Percentiles rank a stretch among this genome's conserved stretches.
Evolutionary conservation across 2,888 invertebrate species (phyloP).

Genomic region (Actias luna): DNA sequence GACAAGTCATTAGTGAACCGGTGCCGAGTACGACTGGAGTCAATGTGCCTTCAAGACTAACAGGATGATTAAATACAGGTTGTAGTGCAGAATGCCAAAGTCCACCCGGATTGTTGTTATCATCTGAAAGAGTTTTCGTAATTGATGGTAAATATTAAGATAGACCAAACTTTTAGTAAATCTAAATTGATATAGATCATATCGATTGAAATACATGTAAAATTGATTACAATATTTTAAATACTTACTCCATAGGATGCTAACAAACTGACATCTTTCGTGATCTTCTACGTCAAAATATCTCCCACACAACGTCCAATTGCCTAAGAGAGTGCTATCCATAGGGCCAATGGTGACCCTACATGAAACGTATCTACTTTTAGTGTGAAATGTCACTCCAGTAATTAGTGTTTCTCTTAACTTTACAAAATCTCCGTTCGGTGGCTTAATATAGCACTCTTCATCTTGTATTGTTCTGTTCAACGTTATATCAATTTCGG

Average conservation of each 20-base stretch:
- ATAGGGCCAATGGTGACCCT: slow-evolving; percentile 40
- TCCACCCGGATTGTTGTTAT: slow-evolving; percentile 21
- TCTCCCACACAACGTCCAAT: slow-evolving; percentile 36
- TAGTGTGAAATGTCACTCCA: slow-evolving; percentile 28
- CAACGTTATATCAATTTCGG: slow-evolving; percentile 30
- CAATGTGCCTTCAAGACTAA: slow-evolving; percentile 39
- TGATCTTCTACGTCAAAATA: slow-evolving; percentile 22
- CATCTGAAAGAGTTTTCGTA: slow-evolving; percentile 29
- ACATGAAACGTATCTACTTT: slow-evolving; percentile 37
- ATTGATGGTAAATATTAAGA: background rate
- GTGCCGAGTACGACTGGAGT: slow-evolving; percentile 33
- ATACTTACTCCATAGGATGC: slow-evolving; percentile 40
- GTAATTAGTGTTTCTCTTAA: slow-evolving; percentile 18
- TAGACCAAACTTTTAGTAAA: background rate
- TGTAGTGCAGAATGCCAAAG: slow-evolving; percentile 24
- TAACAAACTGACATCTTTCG: slow-evolving; percentile 35
- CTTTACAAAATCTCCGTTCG: slow-evolving; percentile 19
- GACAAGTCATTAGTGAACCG: slow-evolving; percentile 35
- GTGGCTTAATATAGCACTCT: slow-evolving; percentile 30
- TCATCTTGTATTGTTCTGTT: slow-evolving; percentile 30
- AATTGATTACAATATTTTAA: background rate
- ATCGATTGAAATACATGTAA: background rate
- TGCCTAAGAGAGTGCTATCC: slow-evolving; percentile 30
- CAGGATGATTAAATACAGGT: slow-evolving; percentile 32
- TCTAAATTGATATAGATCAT: background rate